Conservation (phyloP, 1,140 invertebrate genomes). For the Tribolium castaneum region DNA sequence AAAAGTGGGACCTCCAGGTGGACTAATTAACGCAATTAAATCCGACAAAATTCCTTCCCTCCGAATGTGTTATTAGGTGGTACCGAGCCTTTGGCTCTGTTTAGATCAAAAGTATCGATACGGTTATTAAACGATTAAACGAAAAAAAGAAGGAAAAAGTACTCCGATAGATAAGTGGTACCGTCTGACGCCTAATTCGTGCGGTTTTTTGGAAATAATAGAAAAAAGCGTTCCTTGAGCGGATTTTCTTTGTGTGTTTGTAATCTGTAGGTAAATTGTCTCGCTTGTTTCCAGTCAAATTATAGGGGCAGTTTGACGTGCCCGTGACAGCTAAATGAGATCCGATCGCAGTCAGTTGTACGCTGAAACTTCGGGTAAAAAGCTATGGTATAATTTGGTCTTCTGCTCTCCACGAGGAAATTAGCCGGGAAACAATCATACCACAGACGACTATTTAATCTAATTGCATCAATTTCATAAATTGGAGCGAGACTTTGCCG, state of each 20-base stretch:
- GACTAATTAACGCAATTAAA: slow-evolving; percentile 21
- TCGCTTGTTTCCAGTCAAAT: slow-evolving; percentile 50
- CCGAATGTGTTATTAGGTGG: neutral
- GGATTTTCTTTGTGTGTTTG: slow-evolving; percentile 46
- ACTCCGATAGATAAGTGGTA: neutral
- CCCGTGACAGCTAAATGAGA: slow-evolving; percentile 55
- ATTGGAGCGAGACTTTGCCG: slow-evolving; percentile 23
- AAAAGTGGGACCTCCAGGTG: slow-evolving; percentile 3
- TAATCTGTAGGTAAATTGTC: slow-evolving; percentile 53
- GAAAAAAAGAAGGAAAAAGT: neutral
- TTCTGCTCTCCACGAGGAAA: slow-evolving; percentile 39
- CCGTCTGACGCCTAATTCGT: slow-evolving; percentile 35
- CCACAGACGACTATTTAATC: slow-evolving; percentile 37
- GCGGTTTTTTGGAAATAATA: slow-evolving; percentile 45
- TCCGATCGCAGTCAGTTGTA: slow-evolving; percentile 32
- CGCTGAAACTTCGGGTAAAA: slow-evolving; percentile 17
- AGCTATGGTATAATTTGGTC: slow-evolving; percentile 40
- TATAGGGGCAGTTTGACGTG: slow-evolving; percentile 56
- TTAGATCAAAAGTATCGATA: slow-evolving; percentile 21
- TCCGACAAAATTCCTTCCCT: neutral
- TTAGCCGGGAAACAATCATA: slow-evolving; percentile 46
- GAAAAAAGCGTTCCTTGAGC: slow-evolving; percentile 42
- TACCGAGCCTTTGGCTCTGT: neutral
- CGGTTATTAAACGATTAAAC: slow-evolving; percentile 19
- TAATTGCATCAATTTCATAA: slow-evolving; percentile 48